Conservation (phyloP, 2,888 invertebrate species). For the Allygus modestus region DNA sequence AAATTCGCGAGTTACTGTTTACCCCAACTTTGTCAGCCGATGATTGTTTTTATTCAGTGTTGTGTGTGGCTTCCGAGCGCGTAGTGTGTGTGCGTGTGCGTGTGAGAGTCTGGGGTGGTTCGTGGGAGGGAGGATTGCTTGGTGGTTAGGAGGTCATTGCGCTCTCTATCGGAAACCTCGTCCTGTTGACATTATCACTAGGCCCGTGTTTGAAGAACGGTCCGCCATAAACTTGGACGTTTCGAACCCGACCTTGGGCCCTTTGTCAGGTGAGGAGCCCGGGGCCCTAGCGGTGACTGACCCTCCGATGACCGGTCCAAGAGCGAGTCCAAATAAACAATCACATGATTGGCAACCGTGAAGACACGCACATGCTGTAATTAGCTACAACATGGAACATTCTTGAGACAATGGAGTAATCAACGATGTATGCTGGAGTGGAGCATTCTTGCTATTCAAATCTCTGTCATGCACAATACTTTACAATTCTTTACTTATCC, state of each 20-base stretch:
- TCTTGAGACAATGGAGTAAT: conserved; percentile 1
- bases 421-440: background rate
- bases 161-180: background rate
- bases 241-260: conserved; percentile 19
- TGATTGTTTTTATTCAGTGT: conserved; percentile 40
- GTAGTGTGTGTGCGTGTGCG: background rate
- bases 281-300: conserved; percentile 43
- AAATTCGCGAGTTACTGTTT: conserved; percentile 52
- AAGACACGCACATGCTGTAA: conserved; percentile 33
- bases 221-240: conserved; percentile 20
- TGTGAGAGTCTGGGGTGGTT: background rate
- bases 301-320: background rate
- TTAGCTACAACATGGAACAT: conserved; percentile 18
- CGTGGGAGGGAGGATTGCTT: background rate
- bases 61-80: conserved; percentile 2
- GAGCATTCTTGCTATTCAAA: background rate
- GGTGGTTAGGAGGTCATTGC: conserved; percentile 17
- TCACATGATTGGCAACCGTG: conserved; percentile 57
- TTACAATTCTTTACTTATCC: background rate
- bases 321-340: conserved; percentile 42
- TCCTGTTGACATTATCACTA: conserved; percentile 23
- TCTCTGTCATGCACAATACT: background rate
- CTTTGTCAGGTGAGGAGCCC: conserved; percentile 12
- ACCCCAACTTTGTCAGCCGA: conserved; percentile 44
- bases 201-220: conserved; percentile 14